Base-by-base conservation (phyloP, 2,888 invertebrate genomes). In the Teinopalpus imperialis region DNA sequence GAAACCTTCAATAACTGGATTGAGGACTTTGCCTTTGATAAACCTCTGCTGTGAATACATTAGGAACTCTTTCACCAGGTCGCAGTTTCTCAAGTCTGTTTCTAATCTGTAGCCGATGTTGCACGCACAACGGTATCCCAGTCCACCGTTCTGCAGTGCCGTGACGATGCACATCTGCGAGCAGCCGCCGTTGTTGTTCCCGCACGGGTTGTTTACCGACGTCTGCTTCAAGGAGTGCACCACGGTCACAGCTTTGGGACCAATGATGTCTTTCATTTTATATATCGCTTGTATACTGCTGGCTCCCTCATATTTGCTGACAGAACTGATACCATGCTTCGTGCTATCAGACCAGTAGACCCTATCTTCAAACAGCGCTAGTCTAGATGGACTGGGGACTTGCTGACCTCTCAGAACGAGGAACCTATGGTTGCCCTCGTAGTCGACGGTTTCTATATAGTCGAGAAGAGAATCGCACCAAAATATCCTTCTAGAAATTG, bases 381-480 rank as follows among this genome's bases (percentile, higher is more conserved):
- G 74, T 6, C 96, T 89, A 0, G 95, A 94, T 0, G 97, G 97
- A 37, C 94, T 94, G 1, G 97, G 97, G 0, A 97, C 96, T 51
- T 94, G 92, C 51, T 94, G 93, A 1, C 97, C 96, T 47, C 96
- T 82, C 1, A 97, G 83, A 0, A 97, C 93, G 72, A 95, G 90
- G 50, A 94, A 93, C 52, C 98, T 90, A 57, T 94, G 92, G 49
- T 92, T 90, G 0, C 98, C 98, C 39, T 96, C 93, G 76, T 99
- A 99, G 75, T 98, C 97, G 0, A 98, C 96, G 0, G 97, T 96
- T 70, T 98, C 98, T 53, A 99, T 97, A 72, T 98, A 97, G 81
- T 99, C 98, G 41, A 98, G 83, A 7, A 98, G 87, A 0, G 97
- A 95, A 74, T 99, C 99, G 65, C 98, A 98, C 98, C 98, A 99